Evolutionary conservation across 2,113 vertebrate genomes (phyloP).

Genomic region (Okapia johnstoni): DNA sequence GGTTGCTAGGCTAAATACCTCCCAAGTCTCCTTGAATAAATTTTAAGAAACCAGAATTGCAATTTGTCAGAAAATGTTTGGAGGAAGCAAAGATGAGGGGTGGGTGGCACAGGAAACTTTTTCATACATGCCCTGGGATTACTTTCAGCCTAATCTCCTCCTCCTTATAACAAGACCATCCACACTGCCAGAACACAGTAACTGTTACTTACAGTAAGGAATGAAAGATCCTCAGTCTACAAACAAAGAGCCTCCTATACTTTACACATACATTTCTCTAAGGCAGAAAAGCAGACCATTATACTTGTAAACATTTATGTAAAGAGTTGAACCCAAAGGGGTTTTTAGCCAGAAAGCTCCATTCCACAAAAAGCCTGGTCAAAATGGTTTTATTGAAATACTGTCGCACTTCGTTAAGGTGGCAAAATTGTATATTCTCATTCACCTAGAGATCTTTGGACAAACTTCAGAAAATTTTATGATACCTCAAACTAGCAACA

Average conservation of each 20-base stretch:
- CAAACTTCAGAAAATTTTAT: slow-evolving; percentile 30
- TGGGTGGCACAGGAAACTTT: neutral
- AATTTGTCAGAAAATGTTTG: slow-evolving; percentile 18
- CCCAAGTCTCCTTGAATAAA: neutral
- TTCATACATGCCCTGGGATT: neutral
- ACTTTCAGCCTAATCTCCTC: neutral
- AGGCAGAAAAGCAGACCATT: neutral
- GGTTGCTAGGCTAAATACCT: neutral
- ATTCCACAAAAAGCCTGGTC: neutral
- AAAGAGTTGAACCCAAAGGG: slow-evolving; percentile 43
- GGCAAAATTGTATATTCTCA: slow-evolving; percentile 21
- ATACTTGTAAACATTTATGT: slow-evolving; percentile 17
- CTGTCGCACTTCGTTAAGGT: neutral
- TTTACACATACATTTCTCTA: neutral
- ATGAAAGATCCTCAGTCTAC: neutral
- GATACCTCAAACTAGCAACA: slow-evolving; percentile 12
- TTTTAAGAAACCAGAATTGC: slow-evolving; percentile 5
- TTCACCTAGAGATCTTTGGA: neutral
- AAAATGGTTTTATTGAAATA: slow-evolving; percentile 32
- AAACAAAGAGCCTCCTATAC: slow-evolving; percentile 16
- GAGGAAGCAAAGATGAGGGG: neutral
- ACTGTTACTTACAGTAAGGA: neutral
- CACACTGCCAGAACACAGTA: neutral
- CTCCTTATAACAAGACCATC: neutral
- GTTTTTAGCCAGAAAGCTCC: slow-evolving; percentile 34